Base-by-base conservation (phyloP, 1,140 invertebrate genomes). In the Solenopsis fugax region DNA sequence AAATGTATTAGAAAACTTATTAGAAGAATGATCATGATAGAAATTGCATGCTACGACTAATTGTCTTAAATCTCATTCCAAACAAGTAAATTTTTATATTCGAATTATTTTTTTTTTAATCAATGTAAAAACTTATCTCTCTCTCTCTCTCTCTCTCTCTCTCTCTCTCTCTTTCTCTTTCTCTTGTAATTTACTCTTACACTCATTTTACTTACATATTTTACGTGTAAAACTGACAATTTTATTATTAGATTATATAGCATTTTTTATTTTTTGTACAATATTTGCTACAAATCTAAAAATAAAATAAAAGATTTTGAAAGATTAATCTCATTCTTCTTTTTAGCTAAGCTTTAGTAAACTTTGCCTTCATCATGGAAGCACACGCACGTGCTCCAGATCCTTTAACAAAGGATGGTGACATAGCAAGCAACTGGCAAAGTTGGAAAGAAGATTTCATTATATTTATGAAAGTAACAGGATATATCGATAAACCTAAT, bases 361-460 rank as follows among this genome's bases (percentile, higher is more conserved):
- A 13, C 1, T 67, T 34, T 7, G 60, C 24, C 21, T 10, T 64
- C 4, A 37, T 29, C 34, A 92, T 91, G 90, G 86, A 92, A 29
- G 5, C 16, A 1, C 41, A 69, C 1, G 78, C 82, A 10, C 54
- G 69, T 52, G 50, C 86, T 21, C 90, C 90, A 2, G 50, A 50
- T n/a, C 84, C 82, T 62, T 86, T 92, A 34, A 52, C 56, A 18
- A 18, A 64, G 6, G 12, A 0, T 34, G 81, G 80, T 24, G 29
- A 88, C n/a, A 87, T 86, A 67, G 18, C 54, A 18, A 65, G 80
- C 48, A 92, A 90, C 50, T 92, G 92, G 92, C 64, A 67, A 10
- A 62, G 24, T 21, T 92, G 90, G 89, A 92, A 87, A 76, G 69
- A 87, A 54, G 65, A 87, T 56, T 92, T 92, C 21, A 3, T 81